Evolutionary conservation across 2,888 invertebrate species (phyloP), one percentile per base, ranked within the genome.

Genomic region (Leistus spinibarbis): DNA sequence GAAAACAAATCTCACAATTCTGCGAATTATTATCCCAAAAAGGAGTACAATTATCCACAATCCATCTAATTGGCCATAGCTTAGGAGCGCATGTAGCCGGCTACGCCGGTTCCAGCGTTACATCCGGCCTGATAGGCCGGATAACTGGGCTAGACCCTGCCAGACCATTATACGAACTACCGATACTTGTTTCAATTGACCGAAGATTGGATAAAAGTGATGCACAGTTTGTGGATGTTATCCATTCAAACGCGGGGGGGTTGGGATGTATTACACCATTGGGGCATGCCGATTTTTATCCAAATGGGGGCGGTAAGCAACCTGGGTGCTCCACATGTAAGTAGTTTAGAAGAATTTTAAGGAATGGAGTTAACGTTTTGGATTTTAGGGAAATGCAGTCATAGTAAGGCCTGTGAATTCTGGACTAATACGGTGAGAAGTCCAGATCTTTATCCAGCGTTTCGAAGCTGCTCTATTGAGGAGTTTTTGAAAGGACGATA

Each of bases 221-320:
- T 78, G 89, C 89, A 0, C 76, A 80, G 1, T 88, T 87, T 70
- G 87, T 89, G 1, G 89, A 90, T 77, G 85, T 88, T 3, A 88
- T 89, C 77, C 90, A 90, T 78, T 89, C 89, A 0, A 88, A 89
- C 79, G 87, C 84, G 0, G 83, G 83, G 74, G 84, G 84, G n/a
- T 82, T 87, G 76, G 87, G 87, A 0, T 82, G 85, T 76, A 81
- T 84, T 19, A 82, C 81, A 57, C 84, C 86, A 2, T 80, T 86
- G 79, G 88, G 87, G 22, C 85, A 90, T 79, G 86, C 88, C 0
- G 90, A 91, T 82, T 90, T 89, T 81, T 91, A 90, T 82, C 88
- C 89, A 3, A 90, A 90, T 79, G 90, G 90, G 0, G 90, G 90
- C 3, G 82, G 85, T 78, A 79, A 81, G 1, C 91, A 91, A 79